Evolutionary conservation across 1,140 invertebrate species (phyloP).

Genomic region (Mylabris phalerata): DNA sequence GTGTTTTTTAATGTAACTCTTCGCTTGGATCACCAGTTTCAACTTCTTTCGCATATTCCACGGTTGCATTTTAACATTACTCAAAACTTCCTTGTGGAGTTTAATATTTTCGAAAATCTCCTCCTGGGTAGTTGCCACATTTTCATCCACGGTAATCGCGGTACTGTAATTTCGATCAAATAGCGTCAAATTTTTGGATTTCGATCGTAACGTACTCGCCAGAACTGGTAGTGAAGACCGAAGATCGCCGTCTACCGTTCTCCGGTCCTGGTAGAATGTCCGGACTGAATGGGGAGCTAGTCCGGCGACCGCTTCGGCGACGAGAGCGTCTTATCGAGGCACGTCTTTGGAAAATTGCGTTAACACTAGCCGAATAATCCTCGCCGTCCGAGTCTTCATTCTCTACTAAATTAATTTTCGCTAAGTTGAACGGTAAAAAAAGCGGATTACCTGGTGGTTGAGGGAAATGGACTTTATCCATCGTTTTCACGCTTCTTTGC

Average conservation of each 20-base stretch:
- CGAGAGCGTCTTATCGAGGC: constrained; percentile 59
- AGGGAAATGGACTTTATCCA: constrained; percentile 36
- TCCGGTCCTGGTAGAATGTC: constrained; percentile 41
- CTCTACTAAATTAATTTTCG: constrained; percentile 26
- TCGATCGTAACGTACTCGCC: constrained; percentile 60
- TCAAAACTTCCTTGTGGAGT: constrained; percentile 88
- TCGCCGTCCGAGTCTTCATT: constrained; percentile 54
- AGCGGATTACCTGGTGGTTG: constrained; percentile 19
- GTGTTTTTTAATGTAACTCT: constrained; percentile 78
- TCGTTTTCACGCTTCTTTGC: not conserved
- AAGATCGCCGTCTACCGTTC: constrained; percentile 57
- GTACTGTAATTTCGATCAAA: constrained; percentile 47
- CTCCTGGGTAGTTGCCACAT: constrained; percentile 58
- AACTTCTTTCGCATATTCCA: constrained; percentile 83
- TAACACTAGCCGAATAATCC: constrained; percentile 75
- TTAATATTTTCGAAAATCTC: constrained; percentile 87
- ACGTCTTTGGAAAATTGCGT: constrained; percentile 68
- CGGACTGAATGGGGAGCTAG: constrained; percentile 64
- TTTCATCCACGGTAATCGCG: constrained; percentile 67
- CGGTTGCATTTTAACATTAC: constrained; percentile 80
- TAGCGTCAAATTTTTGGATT: not conserved
- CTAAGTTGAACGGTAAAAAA: not conserved
- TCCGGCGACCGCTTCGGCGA: constrained; percentile 49
- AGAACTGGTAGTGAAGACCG: constrained; percentile 75
- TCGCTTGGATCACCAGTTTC: constrained; percentile 76